Percentiles rank a stretch among this genome's conserved stretches.
Conservation (phyloP, 2,797 vertebrate species). For the Galaxias olidus region DNA sequence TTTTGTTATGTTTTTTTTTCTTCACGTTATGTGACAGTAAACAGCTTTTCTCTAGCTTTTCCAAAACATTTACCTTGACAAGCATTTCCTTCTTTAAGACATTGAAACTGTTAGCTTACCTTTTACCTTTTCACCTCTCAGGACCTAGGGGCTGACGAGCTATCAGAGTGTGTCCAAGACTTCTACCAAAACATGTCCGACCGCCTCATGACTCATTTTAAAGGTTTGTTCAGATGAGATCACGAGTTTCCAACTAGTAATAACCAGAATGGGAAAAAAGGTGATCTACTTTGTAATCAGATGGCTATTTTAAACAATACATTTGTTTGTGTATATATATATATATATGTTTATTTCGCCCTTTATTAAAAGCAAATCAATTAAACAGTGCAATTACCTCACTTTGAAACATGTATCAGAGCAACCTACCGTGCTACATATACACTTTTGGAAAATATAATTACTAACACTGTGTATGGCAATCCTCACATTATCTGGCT, state of each 20-base stretch:
- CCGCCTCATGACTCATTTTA: constrained; percentile 87
- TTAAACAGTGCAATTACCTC: too few species aligned
- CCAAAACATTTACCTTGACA: not conserved
- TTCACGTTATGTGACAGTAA: too few species aligned
- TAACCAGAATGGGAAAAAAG: too few species aligned
- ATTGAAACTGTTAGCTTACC: not conserved
- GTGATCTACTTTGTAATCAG: too few species aligned
- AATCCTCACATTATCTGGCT: not conserved
- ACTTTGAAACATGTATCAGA: too few species aligned
- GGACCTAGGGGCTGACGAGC: constrained; percentile 91
- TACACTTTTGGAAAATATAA: not conserved
- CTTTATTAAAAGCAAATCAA: too few species aligned
- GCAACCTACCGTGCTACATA: too few species aligned
- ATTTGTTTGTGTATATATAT: too few species aligned
- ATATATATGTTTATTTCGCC: too few species aligned
- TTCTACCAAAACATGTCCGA: constrained; percentile 94
- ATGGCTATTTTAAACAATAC: too few species aligned
- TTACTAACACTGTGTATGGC: not conserved
- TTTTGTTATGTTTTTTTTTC: too few species aligned
- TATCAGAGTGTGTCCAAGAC: constrained; percentile 93
- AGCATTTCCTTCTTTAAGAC: not conserved
- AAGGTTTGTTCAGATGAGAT: constrained; percentile 75
- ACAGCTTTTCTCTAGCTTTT: too few species aligned
- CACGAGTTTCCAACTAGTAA: not conserved
- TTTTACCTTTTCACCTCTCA: constrained; percentile 49